These are phyloP conservation scores for Dicyrtoma fusca DNA, from an alignment of 2,888 invertebrate species.

Conservation along the genomic window DNA sequence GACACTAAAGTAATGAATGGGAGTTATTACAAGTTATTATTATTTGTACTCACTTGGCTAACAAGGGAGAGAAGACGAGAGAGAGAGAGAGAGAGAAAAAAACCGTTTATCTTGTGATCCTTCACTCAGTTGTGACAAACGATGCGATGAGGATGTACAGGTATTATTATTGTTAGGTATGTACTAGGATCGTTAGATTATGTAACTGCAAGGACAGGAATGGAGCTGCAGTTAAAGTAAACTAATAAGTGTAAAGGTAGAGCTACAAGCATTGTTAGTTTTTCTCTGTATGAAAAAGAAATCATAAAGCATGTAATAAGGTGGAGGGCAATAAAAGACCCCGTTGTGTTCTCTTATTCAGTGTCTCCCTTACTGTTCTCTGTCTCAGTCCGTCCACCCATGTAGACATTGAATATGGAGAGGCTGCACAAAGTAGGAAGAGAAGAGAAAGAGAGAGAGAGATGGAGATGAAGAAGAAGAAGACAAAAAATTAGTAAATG, in stretches of 20 bases:
- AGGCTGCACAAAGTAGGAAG: background rate
- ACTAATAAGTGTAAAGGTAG: background rate
- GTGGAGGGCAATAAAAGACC: conserved; percentile 30
- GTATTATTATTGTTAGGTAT: too few relatives aligned
- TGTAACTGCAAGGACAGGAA: too few relatives aligned
- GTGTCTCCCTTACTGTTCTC: background rate
- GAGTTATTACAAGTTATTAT: conserved; percentile 12
- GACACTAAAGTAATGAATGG: background rate
- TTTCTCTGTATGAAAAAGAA: conserved; percentile 12
- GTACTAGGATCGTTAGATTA: too few relatives aligned
- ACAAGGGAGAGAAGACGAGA: too few relatives aligned
- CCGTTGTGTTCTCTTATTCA: background rate
- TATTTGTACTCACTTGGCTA: conserved; percentile 16
- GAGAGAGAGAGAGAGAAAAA: too few relatives aligned
- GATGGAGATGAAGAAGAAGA: too few relatives aligned
- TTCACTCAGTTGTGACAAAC: too few relatives aligned
- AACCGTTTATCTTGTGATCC: conserved; percentile 6
- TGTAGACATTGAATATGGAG: conserved; percentile 16
- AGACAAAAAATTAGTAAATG: conserved; percentile 16
- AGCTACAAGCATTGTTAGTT: background rate
- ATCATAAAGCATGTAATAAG: conserved; percentile 32
- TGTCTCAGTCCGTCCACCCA: too few relatives aligned
- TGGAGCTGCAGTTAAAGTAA: background rate
- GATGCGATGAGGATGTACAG: too few relatives aligned
- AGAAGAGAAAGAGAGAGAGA: too few relatives aligned